These are phyloP conservation scores for Suillia variegata DNA, from an alignment of 2,888 invertebrate genomes.

Conservation along the genomic window DNA sequence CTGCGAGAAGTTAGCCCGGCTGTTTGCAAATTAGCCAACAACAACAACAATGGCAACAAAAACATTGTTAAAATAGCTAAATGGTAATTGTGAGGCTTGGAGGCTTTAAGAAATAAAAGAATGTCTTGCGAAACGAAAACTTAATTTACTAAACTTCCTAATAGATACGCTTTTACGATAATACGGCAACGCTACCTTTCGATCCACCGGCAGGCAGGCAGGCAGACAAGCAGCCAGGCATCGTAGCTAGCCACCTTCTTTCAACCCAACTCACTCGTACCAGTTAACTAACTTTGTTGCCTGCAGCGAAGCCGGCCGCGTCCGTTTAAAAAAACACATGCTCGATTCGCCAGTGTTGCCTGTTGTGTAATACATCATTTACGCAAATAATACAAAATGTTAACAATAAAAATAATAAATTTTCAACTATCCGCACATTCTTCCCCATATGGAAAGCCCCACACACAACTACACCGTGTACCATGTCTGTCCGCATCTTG, in stretches of 20 bases:
- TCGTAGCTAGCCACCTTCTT: conserved; percentile 2
- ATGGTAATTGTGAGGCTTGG: not conserved
- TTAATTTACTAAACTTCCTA: not conserved
- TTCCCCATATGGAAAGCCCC: conserved; percentile 10
- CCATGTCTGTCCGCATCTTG: not conserved
- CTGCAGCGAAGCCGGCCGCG: too few species aligned
- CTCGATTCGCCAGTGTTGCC: not conserved
- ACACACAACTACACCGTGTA: too few species aligned
- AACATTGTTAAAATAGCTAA: not conserved
- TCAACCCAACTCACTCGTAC: too few species aligned
- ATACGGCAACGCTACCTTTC: too few species aligned
- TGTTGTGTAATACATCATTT: conserved; percentile 36
- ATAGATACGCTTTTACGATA: conserved; percentile 1
- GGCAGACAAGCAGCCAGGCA: not conserved
- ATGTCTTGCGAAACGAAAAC: not conserved
- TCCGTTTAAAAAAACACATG: too few species aligned
- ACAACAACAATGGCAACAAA: not conserved
- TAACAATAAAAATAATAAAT: conserved; percentile 30
- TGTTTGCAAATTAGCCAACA: not conserved
- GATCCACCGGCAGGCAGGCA: too few species aligned
- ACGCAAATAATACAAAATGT: conserved; percentile 33
- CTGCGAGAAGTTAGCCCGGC: not conserved
- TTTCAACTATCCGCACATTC: conserved; percentile 20
- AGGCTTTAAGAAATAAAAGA: too few species aligned
- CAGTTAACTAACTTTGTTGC: too few species aligned